phyloP scores from a whole-genome alignment of 2,888 invertebrate species.

The Caenorhabditis uteleia region DNA sequence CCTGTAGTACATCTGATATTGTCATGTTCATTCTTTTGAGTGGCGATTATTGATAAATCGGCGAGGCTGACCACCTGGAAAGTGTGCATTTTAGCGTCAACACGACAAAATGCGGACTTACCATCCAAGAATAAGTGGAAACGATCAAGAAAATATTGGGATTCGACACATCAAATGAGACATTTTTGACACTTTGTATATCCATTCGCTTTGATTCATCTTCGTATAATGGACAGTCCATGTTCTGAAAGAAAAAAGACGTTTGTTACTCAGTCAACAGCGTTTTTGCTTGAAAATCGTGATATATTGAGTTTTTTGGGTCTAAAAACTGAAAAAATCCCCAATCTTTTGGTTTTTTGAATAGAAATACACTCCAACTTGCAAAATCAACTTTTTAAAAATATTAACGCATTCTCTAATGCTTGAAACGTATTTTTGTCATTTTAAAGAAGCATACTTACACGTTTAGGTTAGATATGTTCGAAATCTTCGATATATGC shows the following conservation, averaged over 20 bases:
- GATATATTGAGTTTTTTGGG: too few species aligned
- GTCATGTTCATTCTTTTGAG: constrained; percentile 32
- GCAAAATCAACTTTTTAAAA: too few species aligned
- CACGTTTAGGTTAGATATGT: too few species aligned
- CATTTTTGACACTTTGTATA: constrained; percentile 78
- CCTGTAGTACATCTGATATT: constrained; percentile 52
- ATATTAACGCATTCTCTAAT: too few species aligned
- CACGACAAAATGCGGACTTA: constrained; percentile 68
- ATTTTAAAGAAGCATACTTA: too few species aligned
- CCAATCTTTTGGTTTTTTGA: too few species aligned
- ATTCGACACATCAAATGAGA: constrained; percentile 75
- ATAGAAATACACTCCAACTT: too few species aligned
- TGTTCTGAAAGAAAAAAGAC: constrained; percentile 48
- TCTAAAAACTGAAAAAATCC: too few species aligned
- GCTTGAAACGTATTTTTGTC: too few species aligned
- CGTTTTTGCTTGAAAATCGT: background rate
- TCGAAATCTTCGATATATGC: too few species aligned
- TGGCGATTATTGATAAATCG: constrained; percentile 77
- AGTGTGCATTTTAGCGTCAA: background rate
- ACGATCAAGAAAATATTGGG: constrained; percentile 95
- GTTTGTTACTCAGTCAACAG: too few species aligned
- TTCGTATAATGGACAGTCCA: constrained; percentile 78
- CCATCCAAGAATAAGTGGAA: constrained; percentile 95
- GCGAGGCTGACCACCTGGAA: constrained; percentile 81
- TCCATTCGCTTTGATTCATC: constrained; percentile 95